Percentiles rank a stretch among this genome's conserved stretches.
These are phyloP conservation scores for Bembecia ichneumoniformis DNA, from an alignment of 2,888 invertebrate genomes.

Conservation along the genomic window DNA sequence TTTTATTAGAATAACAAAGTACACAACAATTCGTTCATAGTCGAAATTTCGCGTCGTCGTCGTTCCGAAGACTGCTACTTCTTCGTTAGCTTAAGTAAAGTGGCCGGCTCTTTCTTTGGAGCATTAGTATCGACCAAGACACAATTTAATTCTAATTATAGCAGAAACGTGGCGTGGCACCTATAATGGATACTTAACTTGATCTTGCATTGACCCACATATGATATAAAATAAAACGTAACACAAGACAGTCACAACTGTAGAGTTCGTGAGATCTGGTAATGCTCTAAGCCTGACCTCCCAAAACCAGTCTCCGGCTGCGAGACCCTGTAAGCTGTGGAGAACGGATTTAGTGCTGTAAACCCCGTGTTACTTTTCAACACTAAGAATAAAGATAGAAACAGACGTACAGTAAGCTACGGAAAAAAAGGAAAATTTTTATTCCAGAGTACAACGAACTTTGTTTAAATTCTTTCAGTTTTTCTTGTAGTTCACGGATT, in stretches of 20 bases:
- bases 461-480: too few relatives aligned
- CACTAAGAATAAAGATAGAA: background rate
- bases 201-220: slow-evolving; percentile 64
- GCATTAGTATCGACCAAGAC: slow-evolving; percentile 26
- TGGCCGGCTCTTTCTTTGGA: background rate
- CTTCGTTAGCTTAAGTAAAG: background rate
- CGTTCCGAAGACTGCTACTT: background rate
- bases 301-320: background rate
- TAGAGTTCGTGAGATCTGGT: slow-evolving; percentile 19
- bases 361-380: background rate
- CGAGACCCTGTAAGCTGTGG: background rate
- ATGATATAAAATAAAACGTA: slow-evolving; percentile 50
- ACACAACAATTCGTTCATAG: background rate
- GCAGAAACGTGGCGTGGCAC: slow-evolving; percentile 40
- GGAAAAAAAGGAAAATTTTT: too few relatives aligned
- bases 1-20: background rate
- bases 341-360: background rate
- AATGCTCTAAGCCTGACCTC: slow-evolving; percentile 13
- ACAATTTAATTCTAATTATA: slow-evolving; percentile 41
- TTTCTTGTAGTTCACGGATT: too few relatives aligned
- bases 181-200: slow-evolving; percentile 29
- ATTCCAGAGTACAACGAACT: too few relatives aligned
- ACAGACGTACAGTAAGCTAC: too few relatives aligned
- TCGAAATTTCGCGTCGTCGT: background rate
- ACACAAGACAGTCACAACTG: slow-evolving; percentile 27